These are phyloP conservation scores for Folsomia manolachei DNA, from an alignment of 2,888 invertebrate genomes.

Conservation along the genomic window DNA sequence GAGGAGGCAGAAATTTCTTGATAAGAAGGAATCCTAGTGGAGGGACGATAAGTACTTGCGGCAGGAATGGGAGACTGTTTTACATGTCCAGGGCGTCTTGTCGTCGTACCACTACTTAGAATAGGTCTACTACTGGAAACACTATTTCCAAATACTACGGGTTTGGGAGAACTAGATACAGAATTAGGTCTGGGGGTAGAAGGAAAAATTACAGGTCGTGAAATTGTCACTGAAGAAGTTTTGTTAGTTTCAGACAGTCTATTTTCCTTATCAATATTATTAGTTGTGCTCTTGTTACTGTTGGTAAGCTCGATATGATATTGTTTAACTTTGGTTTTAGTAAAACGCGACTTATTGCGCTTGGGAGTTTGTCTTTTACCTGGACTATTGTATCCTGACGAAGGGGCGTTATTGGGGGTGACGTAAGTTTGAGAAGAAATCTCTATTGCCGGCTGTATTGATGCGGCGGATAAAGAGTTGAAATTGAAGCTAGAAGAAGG, in stretches of 20 bases:
- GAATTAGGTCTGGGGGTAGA: not conserved
- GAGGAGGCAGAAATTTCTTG: not conserved
- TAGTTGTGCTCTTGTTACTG: not conserved
- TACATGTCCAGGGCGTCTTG: no score
- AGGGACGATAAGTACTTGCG: not conserved
- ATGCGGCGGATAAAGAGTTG: conserved; percentile 27
- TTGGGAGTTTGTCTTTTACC: conserved; percentile 23
- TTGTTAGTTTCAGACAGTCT: not conserved
- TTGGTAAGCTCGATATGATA: not conserved
- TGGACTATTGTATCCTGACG: conserved; percentile 24
- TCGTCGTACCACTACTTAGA: not conserved
- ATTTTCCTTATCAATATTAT: not conserved
- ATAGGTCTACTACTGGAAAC: not conserved
- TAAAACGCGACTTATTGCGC: not conserved
- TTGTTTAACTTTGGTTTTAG: not conserved
- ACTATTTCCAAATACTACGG: not conserved
- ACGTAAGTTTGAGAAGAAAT: conserved; percentile 36
- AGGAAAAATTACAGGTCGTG: not conserved
- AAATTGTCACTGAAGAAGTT: not conserved
- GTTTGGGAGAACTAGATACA: not conserved
- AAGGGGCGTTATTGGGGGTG: conserved; percentile 30
- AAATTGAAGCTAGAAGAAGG: conserved; percentile 18
- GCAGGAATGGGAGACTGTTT: not conserved
- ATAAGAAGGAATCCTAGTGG: not conserved
- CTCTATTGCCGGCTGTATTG: conserved; percentile 44